These are phyloP conservation scores for Drosophila parvula DNA, from an alignment of 1,140 invertebrate genomes.

Conservation along the genomic window DNA sequence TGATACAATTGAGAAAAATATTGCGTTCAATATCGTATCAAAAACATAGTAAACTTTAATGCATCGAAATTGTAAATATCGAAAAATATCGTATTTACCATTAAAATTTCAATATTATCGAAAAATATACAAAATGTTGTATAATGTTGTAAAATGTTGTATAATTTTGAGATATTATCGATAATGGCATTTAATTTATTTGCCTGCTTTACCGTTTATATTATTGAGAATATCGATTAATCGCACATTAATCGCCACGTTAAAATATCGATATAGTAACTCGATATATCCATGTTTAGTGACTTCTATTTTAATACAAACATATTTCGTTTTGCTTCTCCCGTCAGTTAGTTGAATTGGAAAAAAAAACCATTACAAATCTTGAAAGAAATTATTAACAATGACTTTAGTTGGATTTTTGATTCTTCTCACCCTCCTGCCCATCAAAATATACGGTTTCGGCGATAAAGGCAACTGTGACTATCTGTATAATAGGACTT, in stretches of 20 bases:
- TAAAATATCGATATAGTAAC: too few relatives aligned
- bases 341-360: background rate
- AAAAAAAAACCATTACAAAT: background rate
- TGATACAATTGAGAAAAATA: background rate
- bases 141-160: too few relatives aligned
- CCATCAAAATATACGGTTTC: fast-evolving
- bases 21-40: too few relatives aligned
- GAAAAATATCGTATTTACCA: too few relatives aligned
- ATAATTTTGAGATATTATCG: too few relatives aligned
- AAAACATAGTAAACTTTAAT: background rate
- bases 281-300: too few relatives aligned
- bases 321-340: background rate
- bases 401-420: background rate
- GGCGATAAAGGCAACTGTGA: background rate
- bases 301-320: background rate
- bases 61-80: background rate
- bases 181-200: too few relatives aligned
- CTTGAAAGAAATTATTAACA: background rate
- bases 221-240: too few relatives aligned
- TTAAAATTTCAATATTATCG: too few relatives aligned
- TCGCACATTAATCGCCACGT: too few relatives aligned
- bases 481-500: fast-evolving
- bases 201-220: too few relatives aligned
- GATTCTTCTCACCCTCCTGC: background rate
- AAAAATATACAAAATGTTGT: too few relatives aligned